Evolutionary conservation across 2,113 vertebrate species (phyloP).

Genomic region (Erpornis zantholeuca): DNA sequence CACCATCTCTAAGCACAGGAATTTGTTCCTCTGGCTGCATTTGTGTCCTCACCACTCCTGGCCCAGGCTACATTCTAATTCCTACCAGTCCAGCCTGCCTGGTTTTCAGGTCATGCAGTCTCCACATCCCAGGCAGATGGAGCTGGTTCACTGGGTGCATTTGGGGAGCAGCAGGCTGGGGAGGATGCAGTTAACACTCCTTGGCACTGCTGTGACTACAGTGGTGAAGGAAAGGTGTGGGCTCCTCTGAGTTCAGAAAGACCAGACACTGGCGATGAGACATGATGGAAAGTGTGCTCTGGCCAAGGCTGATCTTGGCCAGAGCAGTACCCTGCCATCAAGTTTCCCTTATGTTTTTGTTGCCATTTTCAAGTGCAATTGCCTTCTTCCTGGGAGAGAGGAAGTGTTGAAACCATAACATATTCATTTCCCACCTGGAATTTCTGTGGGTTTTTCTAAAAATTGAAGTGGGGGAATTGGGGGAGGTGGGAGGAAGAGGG

Average conservation of each 20-base stretch:
- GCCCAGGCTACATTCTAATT: neutral
- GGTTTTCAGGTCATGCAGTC: neutral
- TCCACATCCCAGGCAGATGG: neutral
- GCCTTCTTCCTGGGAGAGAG: neutral
- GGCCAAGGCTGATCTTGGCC: neutral
- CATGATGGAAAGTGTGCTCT: neutral
- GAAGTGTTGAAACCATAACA: neutral
- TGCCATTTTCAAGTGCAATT: neutral
- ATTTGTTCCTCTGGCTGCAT: neutral
- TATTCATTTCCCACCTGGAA: neutral
- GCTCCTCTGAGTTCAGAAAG: neutral
- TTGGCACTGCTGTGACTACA: neutral
- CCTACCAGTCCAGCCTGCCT: neutral
- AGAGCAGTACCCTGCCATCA: neutral
- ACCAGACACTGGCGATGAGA: neutral
- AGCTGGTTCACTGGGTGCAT: neutral
- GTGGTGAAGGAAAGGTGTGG: neutral
- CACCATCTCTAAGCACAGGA: neutral
- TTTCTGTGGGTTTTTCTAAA: neutral
- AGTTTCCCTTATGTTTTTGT: neutral
- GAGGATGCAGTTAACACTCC: fast-evolving
- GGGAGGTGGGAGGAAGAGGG: fast-evolving
- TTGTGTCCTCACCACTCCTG: neutral
- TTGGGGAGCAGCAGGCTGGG: neutral
- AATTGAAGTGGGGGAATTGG: neutral